Evolutionary conservation across 53 echinoderm and acorn worm species (phyloP).

Genomic region (Actinopyga echinites): DNA sequence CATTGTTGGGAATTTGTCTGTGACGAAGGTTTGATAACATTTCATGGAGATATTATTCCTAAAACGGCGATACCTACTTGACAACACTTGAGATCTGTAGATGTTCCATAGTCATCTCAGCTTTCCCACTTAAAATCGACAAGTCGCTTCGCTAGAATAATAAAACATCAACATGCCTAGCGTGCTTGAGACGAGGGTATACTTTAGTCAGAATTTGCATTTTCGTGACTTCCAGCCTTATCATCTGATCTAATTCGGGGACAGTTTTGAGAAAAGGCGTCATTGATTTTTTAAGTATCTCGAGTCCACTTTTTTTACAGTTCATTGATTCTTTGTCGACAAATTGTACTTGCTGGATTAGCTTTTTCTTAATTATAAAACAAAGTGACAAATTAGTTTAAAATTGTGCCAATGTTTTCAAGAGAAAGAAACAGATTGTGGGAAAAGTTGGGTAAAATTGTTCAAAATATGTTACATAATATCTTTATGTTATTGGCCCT

Average conservation of each 20-base stretch:
- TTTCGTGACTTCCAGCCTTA: neutral
- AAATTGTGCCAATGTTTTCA: no score
- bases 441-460: no score
- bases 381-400: no score
- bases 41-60: slow-evolving; percentile 36
- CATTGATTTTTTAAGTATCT: no score
- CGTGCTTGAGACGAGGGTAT: slow-evolving; percentile 3
- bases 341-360: no score
- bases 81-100: slow-evolving; percentile 24
- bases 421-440: no score
- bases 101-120: slow-evolving; percentile 28
- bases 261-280: neutral
- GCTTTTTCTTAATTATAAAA: no score
- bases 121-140: slow-evolving; percentile 31
- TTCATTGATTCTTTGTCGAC: no score
- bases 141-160: slow-evolving; percentile 34
- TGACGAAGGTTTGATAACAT: slow-evolving; percentile 11
- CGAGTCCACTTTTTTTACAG: no score
- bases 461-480: no score
- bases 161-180: neutral
- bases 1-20: no score
- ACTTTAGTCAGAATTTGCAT: slow-evolving; percentile 6
- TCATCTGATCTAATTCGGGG: slow-evolving; percentile 10
- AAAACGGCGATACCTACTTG: slow-evolving; percentile 27
- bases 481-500: no score